Conservation (phyloP, 2,888 invertebrate species). For the Resseliella maxima region DNA sequence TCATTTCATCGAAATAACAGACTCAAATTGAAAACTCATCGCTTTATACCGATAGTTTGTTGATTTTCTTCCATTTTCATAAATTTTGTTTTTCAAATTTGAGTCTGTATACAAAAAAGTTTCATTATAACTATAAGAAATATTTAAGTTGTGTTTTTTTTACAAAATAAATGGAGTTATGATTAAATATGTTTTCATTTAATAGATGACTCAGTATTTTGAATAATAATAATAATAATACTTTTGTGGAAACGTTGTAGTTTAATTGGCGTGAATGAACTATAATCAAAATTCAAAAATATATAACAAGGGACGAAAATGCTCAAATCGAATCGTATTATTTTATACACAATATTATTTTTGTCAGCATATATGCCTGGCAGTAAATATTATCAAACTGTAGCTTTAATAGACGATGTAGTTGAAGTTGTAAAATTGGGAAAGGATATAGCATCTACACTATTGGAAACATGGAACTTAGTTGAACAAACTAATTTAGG, state of each 20-base stretch:
- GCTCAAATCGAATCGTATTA: background rate
- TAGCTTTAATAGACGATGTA: conserved; percentile 71
- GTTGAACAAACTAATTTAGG: conserved; percentile 71
- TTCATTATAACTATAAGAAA: background rate
- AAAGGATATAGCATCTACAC: conserved; percentile 73
- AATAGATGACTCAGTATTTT: background rate
- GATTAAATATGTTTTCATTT: background rate
- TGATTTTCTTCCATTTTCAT: background rate
- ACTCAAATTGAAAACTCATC: background rate
- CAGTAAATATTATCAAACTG: conserved; percentile 19
- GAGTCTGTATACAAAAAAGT: background rate
- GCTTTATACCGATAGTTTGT: background rate
- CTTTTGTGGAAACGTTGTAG: background rate
- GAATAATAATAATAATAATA: background rate
- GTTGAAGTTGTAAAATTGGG: conserved; percentile 72
- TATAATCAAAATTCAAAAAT: background rate
- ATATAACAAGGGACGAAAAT: background rate
- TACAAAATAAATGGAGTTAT: background rate
- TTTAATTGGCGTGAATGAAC: no score
- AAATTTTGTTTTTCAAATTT: background rate
- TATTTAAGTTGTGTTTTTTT: background rate
- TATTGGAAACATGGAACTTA: conserved; percentile 75
- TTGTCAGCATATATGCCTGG: background rate
- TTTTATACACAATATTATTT: background rate
- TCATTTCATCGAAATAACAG: background rate